These are phyloP conservation scores for Melanotaenia parkinsoni DNA, from an alignment of 2,797 vertebrate genomes.

Conservation along the genomic window DNA sequence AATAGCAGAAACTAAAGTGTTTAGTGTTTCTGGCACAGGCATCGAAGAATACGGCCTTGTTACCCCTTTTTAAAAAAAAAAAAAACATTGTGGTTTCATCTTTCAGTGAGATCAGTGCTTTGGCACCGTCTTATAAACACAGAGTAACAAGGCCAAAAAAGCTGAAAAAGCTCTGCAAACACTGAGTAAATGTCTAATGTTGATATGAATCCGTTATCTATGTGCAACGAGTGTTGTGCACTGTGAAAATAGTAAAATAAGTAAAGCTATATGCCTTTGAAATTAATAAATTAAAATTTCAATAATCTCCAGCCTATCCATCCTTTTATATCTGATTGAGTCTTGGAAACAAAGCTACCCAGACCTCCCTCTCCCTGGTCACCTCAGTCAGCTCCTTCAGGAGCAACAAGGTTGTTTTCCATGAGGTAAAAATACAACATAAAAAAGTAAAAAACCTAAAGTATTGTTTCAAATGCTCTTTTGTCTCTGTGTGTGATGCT, in stretches of 20 bases:
- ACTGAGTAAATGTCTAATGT: background rate
- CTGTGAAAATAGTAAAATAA: accelerated
- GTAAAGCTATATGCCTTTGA: background rate
- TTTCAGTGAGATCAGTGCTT: conserved; percentile 21
- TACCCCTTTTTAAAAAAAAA: background rate
- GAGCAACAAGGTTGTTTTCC: no score
- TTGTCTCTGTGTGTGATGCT: background rate
- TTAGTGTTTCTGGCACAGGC: conserved; percentile 18
- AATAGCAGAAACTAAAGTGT: conserved; percentile 2
- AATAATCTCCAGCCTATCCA: no score
- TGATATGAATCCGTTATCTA: background rate
- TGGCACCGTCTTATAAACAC: conserved; percentile 16
- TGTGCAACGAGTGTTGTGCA: background rate
- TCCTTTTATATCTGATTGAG: no score
- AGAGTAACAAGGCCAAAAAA: conserved; percentile 2
- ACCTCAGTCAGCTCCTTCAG: no score
- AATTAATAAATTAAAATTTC: background rate
- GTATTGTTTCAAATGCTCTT: no score
- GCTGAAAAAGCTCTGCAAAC: background rate
- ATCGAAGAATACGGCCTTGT: background rate
- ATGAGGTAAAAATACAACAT: no score
- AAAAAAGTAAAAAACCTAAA: no score
- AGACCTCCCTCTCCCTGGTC: background rate
- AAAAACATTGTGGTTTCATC: conserved; percentile 9
- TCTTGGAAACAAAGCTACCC: background rate